These are phyloP conservation scores for Dromas ardeola DNA, from an alignment of 2,113 vertebrate genomes.

Conservation along the genomic window DNA sequence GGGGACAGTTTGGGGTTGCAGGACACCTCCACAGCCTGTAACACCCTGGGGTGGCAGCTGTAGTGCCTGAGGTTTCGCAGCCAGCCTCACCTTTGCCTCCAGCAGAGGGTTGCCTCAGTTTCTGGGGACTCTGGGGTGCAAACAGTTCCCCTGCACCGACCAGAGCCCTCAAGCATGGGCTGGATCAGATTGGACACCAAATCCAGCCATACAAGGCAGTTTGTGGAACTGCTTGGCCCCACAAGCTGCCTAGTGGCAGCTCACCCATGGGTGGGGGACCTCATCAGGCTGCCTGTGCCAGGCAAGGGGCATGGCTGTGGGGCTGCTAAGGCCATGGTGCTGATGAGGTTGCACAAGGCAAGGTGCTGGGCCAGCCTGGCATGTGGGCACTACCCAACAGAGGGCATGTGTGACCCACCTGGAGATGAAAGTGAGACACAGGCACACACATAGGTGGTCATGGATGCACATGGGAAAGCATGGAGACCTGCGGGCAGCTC, in stretches of 20 bases:
- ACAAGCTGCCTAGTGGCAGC: background rate
- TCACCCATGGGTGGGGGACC: background rate
- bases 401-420: background rate
- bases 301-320: rapidly evolving
- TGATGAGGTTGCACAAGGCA: rapidly evolving
- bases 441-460: rapidly evolving
- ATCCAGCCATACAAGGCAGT: background rate
- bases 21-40: rapidly evolving
- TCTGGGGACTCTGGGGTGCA: background rate
- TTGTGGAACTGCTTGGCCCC: background rate
- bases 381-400: background rate
- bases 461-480: background rate
- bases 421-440: background rate
- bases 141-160: background rate
- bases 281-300: rapidly evolving
- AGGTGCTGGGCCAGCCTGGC: background rate
- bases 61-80: background rate
- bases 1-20: background rate
- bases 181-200: background rate
- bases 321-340: background rate
- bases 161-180: background rate
- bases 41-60: too few relatives aligned
- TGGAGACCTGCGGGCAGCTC: rapidly evolving
- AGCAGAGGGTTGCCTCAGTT: background rate
- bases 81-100: background rate